Base-by-base conservation (phyloP, 2,797 vertebrate genomes). In the Schizothorax lantsangensis region DNA sequence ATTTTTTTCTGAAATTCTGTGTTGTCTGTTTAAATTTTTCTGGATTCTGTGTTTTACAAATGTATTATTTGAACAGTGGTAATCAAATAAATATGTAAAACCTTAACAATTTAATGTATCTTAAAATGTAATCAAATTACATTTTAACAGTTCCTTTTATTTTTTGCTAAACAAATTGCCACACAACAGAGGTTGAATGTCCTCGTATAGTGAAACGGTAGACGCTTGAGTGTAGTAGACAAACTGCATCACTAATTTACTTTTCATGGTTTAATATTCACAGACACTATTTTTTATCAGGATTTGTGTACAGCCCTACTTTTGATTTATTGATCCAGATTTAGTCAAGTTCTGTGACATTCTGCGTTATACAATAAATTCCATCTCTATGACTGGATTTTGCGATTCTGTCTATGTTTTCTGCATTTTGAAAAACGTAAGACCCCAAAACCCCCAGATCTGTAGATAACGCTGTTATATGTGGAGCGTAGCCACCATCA, bases 401-500 rank as follows among this genome's bases (percentile, higher is more conserved):
- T n/a, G 8, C 3, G 8, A 59, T n/a, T 57, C 21, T 30, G 30
- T 30, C 30, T 30, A 30, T 57, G 19, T 57, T 23, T 23, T 62
- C n/a, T 30, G 62, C 62, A 6, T 30, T 66, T 15, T 14, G 26
- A 15, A 66, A 33, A 30, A 33, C 62, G 14, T 6, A 66, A 66
- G 62, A 66, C 62, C 62, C 62, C 62, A 7, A 64, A 64, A 64
- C 14, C 26, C 23, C 74, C 69, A 23, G 81, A 59, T 83, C 36
- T 62, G 49, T 74, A 36, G 54, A 64, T 47, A 43, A 64, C 7
- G 40, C 71, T 36, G 26, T 59, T 15, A 62, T 17, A 9, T 21
- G 26, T 74, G 71, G 71, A 74, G 74, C 4, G 26, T 64, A 47
- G n/a, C 52, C 38, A 43, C 69, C 69, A 59, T 57, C 36, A 30